Percentiles rank a stretch among this genome's conserved stretches.
phyloP scores from a whole-genome alignment of 2,888 invertebrate genomes.

The Bibio marci region DNA sequence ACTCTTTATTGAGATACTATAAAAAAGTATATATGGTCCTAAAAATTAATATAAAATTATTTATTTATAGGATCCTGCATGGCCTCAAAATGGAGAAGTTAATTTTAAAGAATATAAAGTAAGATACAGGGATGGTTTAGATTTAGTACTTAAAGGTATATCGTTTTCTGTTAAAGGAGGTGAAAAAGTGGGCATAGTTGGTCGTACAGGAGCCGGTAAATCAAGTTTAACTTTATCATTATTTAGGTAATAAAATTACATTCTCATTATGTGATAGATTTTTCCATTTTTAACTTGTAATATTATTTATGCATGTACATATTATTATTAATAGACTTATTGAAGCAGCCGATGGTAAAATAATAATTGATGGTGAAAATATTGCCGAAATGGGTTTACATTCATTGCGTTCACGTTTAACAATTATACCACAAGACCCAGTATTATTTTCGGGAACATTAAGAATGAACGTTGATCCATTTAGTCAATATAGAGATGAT shows the following conservation, averaged over 20 bases:
- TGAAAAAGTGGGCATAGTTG: constrained; percentile 83
- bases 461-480: constrained; percentile 39
- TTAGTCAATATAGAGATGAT: constrained; percentile 29
- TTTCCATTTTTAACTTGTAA: no score
- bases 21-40: no score
- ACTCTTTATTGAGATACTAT: no score
- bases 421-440: constrained; percentile 38
- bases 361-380: constrained; percentile 29
- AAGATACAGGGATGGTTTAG: constrained; percentile 70
- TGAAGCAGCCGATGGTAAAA: constrained; percentile 34
- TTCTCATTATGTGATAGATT: no score
- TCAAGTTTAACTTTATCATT: constrained; percentile 74
- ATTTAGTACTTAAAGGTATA: constrained; percentile 68
- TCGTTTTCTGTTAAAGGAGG: constrained; percentile 60
- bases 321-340: constrained; percentile 41
- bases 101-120: constrained; percentile 68
- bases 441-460: constrained; percentile 39
- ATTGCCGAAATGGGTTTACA: constrained; percentile 30
- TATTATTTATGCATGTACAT: no score
- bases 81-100: constrained; percentile 72
- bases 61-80: constrained; percentile 27
- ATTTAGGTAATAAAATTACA: no score
- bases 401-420: constrained; percentile 26
- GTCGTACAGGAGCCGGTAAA: constrained; percentile 82
- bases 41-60: neutral